phyloP scores from a whole-genome alignment of 2,797 vertebrate species.

The Kryptolebias ocellatus region DNA sequence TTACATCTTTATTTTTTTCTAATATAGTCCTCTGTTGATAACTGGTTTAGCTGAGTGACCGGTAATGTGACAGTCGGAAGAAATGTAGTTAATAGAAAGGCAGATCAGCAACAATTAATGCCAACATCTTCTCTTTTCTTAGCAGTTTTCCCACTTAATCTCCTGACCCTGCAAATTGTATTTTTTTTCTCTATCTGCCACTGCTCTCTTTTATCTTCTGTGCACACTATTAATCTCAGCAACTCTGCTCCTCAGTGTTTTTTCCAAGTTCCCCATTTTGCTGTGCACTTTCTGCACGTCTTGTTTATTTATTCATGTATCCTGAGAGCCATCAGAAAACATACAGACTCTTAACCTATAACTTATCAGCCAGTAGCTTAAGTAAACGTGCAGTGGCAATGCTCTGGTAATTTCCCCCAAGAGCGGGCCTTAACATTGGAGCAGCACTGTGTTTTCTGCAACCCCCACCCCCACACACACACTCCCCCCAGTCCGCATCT shows the following conservation, averaged over 20 bases:
- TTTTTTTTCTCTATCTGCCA: conserved; percentile 22
- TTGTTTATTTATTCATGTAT: conserved; percentile 17
- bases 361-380: conserved; percentile 25
- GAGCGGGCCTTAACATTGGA: conserved; percentile 46
- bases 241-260: neutral
- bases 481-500: conserved; percentile 2
- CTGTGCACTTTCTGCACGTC: neutral
- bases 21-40: conserved; percentile 8
- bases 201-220: conserved; percentile 29
- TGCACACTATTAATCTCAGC: conserved; percentile 26
- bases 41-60: conserved; percentile 5
- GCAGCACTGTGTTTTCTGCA: conserved; percentile 7
- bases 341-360: conserved; percentile 3
- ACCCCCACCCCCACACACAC: conserved; percentile 7
- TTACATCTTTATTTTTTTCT: neutral
- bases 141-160: conserved; percentile 21
- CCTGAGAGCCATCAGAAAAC: conserved; percentile 18
- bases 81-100: conserved; percentile 2
- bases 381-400: conserved; percentile 16
- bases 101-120: neutral
- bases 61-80: neutral
- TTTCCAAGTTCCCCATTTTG: conserved; percentile 12
- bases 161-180: conserved; percentile 10
- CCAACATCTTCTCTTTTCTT: conserved; percentile 15
- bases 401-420: conserved; percentile 52